Evolutionary conservation across 1,140 invertebrate species (phyloP).

Genomic region (Drosophila insularis): DNA sequence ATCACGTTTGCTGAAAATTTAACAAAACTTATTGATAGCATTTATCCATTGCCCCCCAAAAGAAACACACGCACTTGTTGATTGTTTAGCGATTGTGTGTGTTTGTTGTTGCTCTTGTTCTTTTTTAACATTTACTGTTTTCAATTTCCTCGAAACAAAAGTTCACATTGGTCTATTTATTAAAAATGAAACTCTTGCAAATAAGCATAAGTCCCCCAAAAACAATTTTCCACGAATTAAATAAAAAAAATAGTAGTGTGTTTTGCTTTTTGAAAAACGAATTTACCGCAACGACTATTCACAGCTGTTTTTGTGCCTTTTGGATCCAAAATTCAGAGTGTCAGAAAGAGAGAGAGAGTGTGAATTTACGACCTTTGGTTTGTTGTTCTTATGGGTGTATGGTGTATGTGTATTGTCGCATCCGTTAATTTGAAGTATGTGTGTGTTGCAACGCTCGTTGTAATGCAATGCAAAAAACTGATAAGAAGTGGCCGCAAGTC

Average conservation of each 20-base stretch:
- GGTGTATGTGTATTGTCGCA: not conserved
- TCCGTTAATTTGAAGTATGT: conserved; percentile 10
- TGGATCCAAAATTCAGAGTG: conserved; percentile 46
- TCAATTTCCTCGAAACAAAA: conserved; percentile 28
- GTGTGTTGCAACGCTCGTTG: conserved; percentile 12
- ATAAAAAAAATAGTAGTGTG: not conserved
- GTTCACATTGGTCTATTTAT: not conserved
- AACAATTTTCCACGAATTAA: conserved; percentile 43
- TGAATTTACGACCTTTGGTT: conserved; percentile 4
- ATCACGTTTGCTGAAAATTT: conserved; percentile 3
- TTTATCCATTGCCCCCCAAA: conserved; percentile 16
- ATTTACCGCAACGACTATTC: not conserved
- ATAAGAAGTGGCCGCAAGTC: conserved; percentile 31
- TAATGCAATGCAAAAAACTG: conserved; percentile 30
- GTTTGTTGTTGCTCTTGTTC: conserved; percentile 7
- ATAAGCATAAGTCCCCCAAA: conserved; percentile 11
- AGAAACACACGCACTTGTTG: conserved; percentile 57
- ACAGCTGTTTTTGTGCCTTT: conserved; percentile 74
- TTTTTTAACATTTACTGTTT: not conserved
- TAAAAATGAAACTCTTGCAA: too few relatives aligned
- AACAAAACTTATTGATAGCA: conserved; percentile 7
- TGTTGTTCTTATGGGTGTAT: not conserved
- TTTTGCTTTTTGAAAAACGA: not conserved
- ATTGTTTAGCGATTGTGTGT: conserved; percentile 26
- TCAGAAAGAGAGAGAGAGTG: conserved; percentile 8